Evolutionary conservation across 2,113 vertebrate species (phyloP).

Genomic region (Pterocles burchelli): DNA sequence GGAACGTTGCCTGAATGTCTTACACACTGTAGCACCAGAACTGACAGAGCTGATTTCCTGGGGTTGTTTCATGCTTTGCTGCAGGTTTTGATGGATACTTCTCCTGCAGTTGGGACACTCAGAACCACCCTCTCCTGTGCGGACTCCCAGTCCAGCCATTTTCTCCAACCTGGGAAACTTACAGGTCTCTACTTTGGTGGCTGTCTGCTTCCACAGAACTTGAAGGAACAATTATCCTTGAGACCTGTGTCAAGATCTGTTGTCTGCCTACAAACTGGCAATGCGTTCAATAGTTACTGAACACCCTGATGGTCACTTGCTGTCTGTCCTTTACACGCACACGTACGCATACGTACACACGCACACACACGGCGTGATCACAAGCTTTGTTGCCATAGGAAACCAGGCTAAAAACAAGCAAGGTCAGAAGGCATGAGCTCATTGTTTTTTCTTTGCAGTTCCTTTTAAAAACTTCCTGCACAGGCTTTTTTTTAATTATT

Average conservation of each 20-base stretch:
- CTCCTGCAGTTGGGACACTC: background rate
- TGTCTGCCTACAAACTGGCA: background rate
- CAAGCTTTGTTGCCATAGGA: constrained; percentile 54
- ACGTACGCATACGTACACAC: rapidly evolving
- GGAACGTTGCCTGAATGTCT: background rate
- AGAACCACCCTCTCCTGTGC: background rate
- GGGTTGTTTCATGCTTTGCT: background rate
- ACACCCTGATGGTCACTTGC: background rate
- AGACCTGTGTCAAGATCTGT: background rate
- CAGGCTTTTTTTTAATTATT: background rate
- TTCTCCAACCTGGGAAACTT: background rate
- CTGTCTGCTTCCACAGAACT: background rate
- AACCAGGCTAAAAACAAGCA: constrained; percentile 48
- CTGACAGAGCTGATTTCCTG: background rate
- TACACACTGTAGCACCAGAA: background rate
- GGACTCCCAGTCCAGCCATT: background rate
- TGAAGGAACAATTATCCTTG: background rate
- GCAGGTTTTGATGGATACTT: background rate
- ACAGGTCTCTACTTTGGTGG: background rate
- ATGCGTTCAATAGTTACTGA: background rate
- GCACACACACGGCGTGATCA: background rate
- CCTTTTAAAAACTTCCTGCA: background rate
- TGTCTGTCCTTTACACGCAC: background rate
- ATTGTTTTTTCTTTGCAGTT: constrained; percentile 42
- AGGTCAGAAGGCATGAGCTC: constrained; percentile 56